Percentiles rank a stretch among this genome's conserved stretches.
Conservation (phyloP, 2,797 vertebrate genomes). For the Poecile montanus region DNA sequence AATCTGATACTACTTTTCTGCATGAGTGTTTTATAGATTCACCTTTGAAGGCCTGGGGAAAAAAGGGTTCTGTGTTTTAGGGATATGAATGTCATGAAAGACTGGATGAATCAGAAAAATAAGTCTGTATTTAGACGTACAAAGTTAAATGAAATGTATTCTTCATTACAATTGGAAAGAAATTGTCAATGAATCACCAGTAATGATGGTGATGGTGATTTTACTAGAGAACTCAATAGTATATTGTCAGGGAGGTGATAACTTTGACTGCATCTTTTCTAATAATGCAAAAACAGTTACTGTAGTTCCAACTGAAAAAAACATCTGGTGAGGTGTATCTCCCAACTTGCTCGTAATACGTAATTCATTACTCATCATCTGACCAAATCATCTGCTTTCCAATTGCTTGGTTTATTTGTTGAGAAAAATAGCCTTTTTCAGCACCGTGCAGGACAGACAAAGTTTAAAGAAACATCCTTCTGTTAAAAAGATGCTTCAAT, state of each 20-base stretch:
- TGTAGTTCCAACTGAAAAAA: neutral
- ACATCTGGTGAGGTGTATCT: neutral
- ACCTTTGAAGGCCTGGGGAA: neutral
- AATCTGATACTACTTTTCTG: neutral
- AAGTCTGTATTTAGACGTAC: neutral
- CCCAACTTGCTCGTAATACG: neutral
- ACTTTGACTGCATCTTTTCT: neutral
- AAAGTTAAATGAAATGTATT: neutral
- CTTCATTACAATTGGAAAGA: conserved; percentile 41
- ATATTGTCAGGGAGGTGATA: neutral
- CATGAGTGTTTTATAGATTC: neutral
- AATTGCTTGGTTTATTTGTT: neutral
- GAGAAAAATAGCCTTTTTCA: neutral
- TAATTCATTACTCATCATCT: neutral
- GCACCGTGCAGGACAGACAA: neutral
- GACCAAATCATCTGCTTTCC: neutral
- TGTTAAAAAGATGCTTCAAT: neutral
- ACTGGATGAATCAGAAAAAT: conserved; percentile 41
- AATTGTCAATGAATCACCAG: neutral
- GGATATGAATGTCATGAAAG: conserved; percentile 35
- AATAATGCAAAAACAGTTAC: neutral
- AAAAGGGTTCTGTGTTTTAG: conserved; percentile 14
- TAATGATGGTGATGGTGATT: conserved; percentile 32
- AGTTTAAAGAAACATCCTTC: neutral
- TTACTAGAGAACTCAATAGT: neutral